A percentile compares a stretch with the other conserved stretches of the same genome.
Conservation (phyloP, 2,888 invertebrate genomes). For the Cynaeus angustus region DNA sequence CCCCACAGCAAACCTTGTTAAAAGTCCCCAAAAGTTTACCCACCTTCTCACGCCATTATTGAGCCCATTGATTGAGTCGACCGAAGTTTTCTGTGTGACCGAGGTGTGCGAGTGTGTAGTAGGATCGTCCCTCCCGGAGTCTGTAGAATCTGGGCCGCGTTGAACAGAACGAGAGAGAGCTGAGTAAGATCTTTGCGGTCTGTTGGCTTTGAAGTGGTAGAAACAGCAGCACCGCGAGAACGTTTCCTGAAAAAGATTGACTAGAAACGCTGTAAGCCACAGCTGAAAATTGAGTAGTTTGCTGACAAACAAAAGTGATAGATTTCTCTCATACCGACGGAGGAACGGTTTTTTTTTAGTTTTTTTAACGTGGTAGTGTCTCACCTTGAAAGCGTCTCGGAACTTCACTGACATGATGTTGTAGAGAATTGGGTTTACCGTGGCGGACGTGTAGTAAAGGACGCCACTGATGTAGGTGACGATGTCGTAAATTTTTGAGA, state of each 20-base stretch:
- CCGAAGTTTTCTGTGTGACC: slow-evolving; percentile 57
- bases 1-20: neutral
- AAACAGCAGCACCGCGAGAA: slow-evolving; percentile 59
- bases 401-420: slow-evolving; percentile 96
- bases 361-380: no score
- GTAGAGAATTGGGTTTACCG: slow-evolving; percentile 93
- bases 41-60: slow-evolving; percentile 40
- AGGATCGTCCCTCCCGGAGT: slow-evolving; percentile 61
- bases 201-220: slow-evolving; percentile 54
- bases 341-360: no score
- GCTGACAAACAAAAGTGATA: no score
- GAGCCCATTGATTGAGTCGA: slow-evolving; percentile 52
- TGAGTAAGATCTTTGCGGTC: slow-evolving; percentile 62
- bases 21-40: slow-evolving; percentile 15
- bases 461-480: slow-evolving; percentile 89
- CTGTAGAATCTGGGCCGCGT: slow-evolving; percentile 61
- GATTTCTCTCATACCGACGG: no score
- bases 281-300: neutral
- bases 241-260: slow-evolving; percentile 50
- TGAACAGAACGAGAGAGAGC: slow-evolving; percentile 62
- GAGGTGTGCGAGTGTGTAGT: slow-evolving; percentile 58
- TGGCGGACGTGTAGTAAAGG: slow-evolving; percentile 92
- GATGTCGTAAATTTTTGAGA: slow-evolving; percentile 73
- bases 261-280: slow-evolving; percentile 47
- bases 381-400: slow-evolving; percentile 91